A percentile compares a stretch with the other conserved stretches of the same genome.
These are phyloP conservation scores for Corythaeola cristata DNA, from an alignment of 2,113 vertebrate species.

Conservation along the genomic window DNA sequence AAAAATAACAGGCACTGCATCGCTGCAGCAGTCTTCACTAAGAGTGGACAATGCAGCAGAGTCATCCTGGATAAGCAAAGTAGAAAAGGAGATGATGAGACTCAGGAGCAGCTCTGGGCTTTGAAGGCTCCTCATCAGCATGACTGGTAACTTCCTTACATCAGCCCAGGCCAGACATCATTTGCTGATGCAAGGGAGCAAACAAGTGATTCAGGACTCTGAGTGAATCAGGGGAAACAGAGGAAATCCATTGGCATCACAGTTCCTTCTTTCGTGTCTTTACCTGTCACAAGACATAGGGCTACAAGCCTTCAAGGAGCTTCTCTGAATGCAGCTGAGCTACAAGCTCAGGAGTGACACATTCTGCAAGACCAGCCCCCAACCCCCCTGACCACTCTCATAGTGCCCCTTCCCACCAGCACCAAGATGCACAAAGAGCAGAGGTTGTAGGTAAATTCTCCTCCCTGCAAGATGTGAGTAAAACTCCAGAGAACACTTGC, in stretches of 20 bases:
- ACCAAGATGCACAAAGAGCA: not conserved
- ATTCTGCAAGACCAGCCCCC: not conserved
- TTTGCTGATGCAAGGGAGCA: not conserved
- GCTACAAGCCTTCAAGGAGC: not conserved
- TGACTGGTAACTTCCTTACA: not conserved
- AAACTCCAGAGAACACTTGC: not conserved
- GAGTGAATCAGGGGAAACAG: not conserved
- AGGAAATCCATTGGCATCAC: not conserved
- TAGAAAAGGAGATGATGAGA: not conserved
- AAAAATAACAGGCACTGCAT: not conserved
- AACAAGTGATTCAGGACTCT: not conserved
- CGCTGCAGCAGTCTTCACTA: not conserved
- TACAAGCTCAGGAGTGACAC: not conserved
- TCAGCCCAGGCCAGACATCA: not conserved
- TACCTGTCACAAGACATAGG: not conserved
- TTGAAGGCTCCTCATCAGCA: not conserved
- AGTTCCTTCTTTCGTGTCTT: not conserved
- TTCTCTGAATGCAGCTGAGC: not conserved
- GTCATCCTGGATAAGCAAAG: not conserved
- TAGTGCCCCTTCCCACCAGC: not conserved
- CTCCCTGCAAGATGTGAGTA: not conserved
- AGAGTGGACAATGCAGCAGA: not conserved
- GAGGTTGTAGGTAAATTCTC: not conserved
- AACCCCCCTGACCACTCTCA: fast-evolving
- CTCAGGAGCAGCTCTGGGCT: not conserved